phyloP scores from a whole-genome alignment of 2,113 vertebrate species.

The Pelecanoides urinatrix region DNA sequence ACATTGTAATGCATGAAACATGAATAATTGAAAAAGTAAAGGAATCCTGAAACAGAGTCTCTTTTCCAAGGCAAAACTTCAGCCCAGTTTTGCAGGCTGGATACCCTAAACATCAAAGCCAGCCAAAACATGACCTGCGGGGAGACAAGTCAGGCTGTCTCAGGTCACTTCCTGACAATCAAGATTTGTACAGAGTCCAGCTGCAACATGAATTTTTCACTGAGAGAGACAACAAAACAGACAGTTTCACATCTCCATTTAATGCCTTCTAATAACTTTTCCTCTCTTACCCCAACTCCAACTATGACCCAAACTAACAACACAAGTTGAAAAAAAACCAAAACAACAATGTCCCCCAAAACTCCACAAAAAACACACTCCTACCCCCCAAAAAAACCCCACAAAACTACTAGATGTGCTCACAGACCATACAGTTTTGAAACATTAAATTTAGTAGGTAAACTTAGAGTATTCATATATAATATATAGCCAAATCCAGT shows the following conservation, averaged over 20 bases:
- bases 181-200: background rate
- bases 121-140: background rate
- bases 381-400: fast-evolving
- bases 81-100: background rate
- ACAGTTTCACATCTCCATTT: background rate
- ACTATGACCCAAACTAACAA: background rate
- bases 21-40: constrained; percentile 9
- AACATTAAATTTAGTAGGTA: background rate
- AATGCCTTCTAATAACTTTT: background rate
- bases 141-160: background rate
- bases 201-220: background rate
- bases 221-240: background rate
- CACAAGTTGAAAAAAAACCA: fast-evolving
- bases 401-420: background rate
- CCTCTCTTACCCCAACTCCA: background rate
- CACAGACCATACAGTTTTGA: background rate
- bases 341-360: fast-evolving
- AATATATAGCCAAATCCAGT: background rate
- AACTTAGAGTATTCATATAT: background rate
- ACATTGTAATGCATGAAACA: background rate
- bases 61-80: background rate
- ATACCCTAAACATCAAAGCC: background rate
- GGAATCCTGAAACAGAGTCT: background rate
- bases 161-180: background rate
- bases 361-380: background rate